These are phyloP conservation scores for Tetramorium alpestre DNA, from an alignment of 1,140 invertebrate genomes.

Conservation along the genomic window DNA sequence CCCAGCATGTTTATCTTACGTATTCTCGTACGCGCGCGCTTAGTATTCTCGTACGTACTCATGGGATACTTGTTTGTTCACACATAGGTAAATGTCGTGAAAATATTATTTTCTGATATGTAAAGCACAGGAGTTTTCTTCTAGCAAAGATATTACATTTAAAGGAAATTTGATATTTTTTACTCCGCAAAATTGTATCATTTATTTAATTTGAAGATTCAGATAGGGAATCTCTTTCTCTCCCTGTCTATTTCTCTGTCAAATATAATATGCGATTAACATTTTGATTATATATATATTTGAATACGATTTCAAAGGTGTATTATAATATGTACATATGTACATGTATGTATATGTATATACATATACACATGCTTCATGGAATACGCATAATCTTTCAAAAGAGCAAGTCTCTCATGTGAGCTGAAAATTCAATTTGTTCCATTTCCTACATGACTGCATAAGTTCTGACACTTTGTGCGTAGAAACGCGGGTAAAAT, in stretches of 20 bases:
- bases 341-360: not conserved
- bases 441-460: constrained; percentile 29
- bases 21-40: not conserved
- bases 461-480: constrained; percentile 22
- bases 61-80: not conserved
- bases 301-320: too few species aligned
- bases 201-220: not conserved
- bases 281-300: not conserved
- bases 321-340: not conserved
- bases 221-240: not conserved
- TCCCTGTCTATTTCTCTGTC: not conserved
- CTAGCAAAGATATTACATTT: not conserved
- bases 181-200: not conserved
- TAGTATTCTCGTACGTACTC: not conserved
- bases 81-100: constrained; percentile 7
- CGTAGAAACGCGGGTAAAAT: constrained; percentile 3
- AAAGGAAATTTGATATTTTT: not conserved
- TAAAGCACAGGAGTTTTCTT: not conserved
- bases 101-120: not conserved
- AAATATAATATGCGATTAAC: not conserved
- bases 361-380: not conserved
- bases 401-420: not conserved
- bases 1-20: constrained; percentile 11
- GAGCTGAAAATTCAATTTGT: constrained; percentile 10
- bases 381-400: not conserved